Percentiles rank a stretch among this genome's conserved stretches.
phyloP scores from a whole-genome alignment of 2,888 invertebrate species.

The Phrixothrix hirtus region DNA sequence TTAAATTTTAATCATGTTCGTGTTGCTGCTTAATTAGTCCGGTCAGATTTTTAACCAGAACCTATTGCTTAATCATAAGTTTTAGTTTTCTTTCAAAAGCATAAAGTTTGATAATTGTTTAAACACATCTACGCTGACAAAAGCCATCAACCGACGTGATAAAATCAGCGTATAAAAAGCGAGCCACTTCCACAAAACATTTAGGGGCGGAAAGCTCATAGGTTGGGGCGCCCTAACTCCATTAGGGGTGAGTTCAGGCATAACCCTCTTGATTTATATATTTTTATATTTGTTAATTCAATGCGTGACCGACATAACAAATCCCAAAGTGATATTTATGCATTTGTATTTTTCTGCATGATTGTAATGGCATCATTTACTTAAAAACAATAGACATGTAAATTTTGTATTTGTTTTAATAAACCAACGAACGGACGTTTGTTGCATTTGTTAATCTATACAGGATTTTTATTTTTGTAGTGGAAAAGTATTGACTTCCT shows the following conservation, averaged over 20 bases:
- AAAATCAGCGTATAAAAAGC: slow-evolving; percentile 34
- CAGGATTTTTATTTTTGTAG: no score
- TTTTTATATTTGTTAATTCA: slow-evolving; percentile 41
- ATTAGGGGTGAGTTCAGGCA: slow-evolving; percentile 37
- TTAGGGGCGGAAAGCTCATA: slow-evolving; percentile 38
- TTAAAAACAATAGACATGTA: background rate
- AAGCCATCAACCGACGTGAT: slow-evolving; percentile 34
- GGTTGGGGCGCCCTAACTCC: slow-evolving; percentile 34
- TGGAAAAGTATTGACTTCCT: no score
- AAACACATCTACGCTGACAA: slow-evolving; percentile 33
- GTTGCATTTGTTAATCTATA: no score
- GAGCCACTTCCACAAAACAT: slow-evolving; percentile 33
- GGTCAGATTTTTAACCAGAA: no score
- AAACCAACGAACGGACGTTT: no score
- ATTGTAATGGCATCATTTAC: slow-evolving; percentile 7
- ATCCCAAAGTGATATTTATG: slow-evolving; percentile 26
- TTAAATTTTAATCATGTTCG: no score
- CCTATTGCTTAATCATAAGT: background rate
- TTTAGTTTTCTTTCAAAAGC: slow-evolving; percentile 15
- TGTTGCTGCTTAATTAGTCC: no score
- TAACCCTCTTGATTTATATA: slow-evolving; percentile 40
- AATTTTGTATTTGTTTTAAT: background rate
- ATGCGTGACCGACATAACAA: slow-evolving; percentile 36
- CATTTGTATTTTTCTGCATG: slow-evolving; percentile 9
- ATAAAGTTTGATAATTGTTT: slow-evolving; percentile 29